Base-by-base conservation (phyloP, 2,797 vertebrate species). In the Crypturellus tataupa region DNA sequence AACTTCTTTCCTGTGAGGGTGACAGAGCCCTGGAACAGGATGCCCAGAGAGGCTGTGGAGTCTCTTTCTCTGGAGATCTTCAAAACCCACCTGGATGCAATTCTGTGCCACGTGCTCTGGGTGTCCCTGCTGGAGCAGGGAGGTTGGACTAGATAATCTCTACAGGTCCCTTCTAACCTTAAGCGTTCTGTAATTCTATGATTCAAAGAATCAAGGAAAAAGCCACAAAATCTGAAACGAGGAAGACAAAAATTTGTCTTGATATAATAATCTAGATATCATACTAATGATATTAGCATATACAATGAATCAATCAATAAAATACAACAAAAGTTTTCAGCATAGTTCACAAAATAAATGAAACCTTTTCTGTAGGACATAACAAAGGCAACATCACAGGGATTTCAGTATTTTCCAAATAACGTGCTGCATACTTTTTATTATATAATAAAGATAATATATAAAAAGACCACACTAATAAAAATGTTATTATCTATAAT, bases 131-230 rank as follows among this genome's bases (percentile, higher is more conserved):
- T 6, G 13, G 40, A 14, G 40, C 40, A 42, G 40, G 13, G 40
- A 15, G 40, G 13, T 42, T 15, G 40, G 6, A 42, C 40, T 42
- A 42, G 40, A 42, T 15, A 15, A 42, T 15, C 40, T 42, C 40
- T 42, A 42, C 13, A 42, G 40, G 40, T 42, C 40, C 40, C 40
- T 42, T 42, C 40, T 14, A 42, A 42, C 40, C 40, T 42, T 42
- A 42, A 42, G 40, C 40, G 6, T 42, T 42, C 40, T 42, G 15
- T 40, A 12, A 40, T 40, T 40, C 40, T 40, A 13, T 42, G 40
- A 90, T 64, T 69, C 84, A 96, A 95, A 68, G 39, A 94, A 93
- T 88, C 9, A 3, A 90, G 86, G n/a, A 81, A 79, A 79, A 40
- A 70, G 35, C 27, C 39, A 60, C 76, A 51, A 90, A 88, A 24